A percentile compares a stretch with the other conserved stretches of the same genome.
These are phyloP conservation scores for Aeoliscus strigatus DNA, from an alignment of 2,797 vertebrate species.

Conservation along the genomic window DNA sequence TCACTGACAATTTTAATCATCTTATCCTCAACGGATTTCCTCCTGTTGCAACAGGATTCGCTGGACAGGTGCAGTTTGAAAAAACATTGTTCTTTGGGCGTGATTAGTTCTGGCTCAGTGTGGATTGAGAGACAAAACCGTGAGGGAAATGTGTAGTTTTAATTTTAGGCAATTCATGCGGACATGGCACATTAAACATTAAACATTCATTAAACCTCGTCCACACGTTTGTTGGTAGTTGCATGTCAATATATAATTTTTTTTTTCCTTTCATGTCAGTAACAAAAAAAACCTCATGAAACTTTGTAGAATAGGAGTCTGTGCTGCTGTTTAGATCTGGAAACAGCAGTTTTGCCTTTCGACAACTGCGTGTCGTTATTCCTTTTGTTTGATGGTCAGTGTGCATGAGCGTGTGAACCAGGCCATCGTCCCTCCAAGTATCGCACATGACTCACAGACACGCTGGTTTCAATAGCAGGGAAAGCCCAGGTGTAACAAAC, in stretches of 20 bases:
- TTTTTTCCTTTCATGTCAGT: too few relatives aligned
- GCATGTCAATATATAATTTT: too few relatives aligned
- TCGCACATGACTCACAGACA: not conserved
- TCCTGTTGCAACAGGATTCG: constrained; percentile 9
- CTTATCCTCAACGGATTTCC: constrained; percentile 23
- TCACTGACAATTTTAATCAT: constrained; percentile 20
- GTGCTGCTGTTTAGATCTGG: too few relatives aligned
- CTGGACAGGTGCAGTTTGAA: constrained; percentile 22
- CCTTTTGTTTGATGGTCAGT: too few relatives aligned
- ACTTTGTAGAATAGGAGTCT: too few relatives aligned
- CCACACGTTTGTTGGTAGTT: too few relatives aligned
- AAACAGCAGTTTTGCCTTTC: too few relatives aligned
- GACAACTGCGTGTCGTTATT: too few relatives aligned
- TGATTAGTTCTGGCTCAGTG: constrained; percentile 28
- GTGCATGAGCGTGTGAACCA: too few relatives aligned
- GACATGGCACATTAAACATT: not conserved
- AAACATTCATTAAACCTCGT: too few relatives aligned
- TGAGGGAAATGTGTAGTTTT: constrained; percentile 5
- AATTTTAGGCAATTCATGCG: constrained; percentile 6
- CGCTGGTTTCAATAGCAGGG: not conserved
- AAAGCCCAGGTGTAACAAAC: constrained; percentile 1
- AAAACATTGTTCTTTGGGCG: constrained; percentile 6
- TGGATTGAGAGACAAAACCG: constrained; percentile 11
- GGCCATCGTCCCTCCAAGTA: not conserved
- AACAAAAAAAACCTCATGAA: too few relatives aligned